Evolutionary conservation across 1,140 invertebrate genomes (phyloP).

Genomic region (Trichogramma pretiosum): DNA sequence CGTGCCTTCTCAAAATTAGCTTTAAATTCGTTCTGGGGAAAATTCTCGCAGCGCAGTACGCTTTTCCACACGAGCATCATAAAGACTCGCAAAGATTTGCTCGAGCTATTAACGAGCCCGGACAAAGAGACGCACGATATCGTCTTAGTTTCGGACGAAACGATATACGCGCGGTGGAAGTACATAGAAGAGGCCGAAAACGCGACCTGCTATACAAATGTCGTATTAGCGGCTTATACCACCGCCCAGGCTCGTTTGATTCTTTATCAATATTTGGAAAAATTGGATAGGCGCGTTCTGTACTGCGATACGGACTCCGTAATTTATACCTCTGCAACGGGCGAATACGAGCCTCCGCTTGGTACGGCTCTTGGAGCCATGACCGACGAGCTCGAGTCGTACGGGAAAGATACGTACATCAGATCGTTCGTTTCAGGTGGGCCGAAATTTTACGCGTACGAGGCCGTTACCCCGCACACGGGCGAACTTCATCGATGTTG

Average conservation of each 20-base stretch:
- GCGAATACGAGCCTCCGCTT: constrained; percentile 17
- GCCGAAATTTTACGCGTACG: not conserved
- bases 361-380: constrained; percentile 30
- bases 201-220: constrained; percentile 23
- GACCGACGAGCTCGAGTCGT: constrained; percentile 24
- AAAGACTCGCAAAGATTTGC: constrained; percentile 21
- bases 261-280: constrained; percentile 34
- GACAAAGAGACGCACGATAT: constrained; percentile 19
- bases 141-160: constrained; percentile 22
- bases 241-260: constrained; percentile 37
- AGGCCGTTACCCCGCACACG: not conserved
- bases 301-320: constrained; percentile 41
- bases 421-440: constrained; percentile 17
- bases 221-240: constrained; percentile 33
- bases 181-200: constrained; percentile 17
- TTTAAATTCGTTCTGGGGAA: constrained; percentile 36
- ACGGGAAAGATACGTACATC: constrained; percentile 21
- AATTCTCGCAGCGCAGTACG: constrained; percentile 27
- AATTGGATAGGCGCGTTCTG: constrained; percentile 26
- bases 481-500: not conserved
- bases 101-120: constrained; percentile 26
- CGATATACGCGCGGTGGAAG: constrained; percentile 23
- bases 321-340: constrained; percentile 22
- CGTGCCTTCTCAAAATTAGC: constrained; percentile 27
- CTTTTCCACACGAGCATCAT: constrained; percentile 26